Conservation (phyloP, 2,113 vertebrate genomes). For the Crocuta crocuta region DNA sequence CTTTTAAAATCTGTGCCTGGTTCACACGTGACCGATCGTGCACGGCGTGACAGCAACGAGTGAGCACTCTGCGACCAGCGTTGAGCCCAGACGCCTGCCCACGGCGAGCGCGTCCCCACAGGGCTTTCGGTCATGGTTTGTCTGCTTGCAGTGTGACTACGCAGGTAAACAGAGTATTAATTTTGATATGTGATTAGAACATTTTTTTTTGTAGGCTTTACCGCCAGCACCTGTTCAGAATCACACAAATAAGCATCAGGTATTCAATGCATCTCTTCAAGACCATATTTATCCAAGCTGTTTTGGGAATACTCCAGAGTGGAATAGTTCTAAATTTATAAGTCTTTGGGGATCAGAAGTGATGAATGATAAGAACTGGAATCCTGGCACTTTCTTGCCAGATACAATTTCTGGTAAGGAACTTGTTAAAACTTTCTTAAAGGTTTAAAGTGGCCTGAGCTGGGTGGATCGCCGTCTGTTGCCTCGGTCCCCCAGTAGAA, state of each 20-base stretch:
- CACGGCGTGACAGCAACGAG: not conserved
- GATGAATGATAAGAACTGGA: constrained; percentile 98
- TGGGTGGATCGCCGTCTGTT: not conserved
- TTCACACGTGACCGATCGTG: not conserved
- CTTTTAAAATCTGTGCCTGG: not conserved
- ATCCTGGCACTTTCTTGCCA: constrained; percentile 94
- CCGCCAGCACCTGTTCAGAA: constrained; percentile 93
- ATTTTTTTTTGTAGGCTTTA: constrained; percentile 90
- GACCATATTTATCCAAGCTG: constrained; percentile 98
- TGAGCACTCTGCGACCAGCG: not conserved
- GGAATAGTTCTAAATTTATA: constrained; percentile 97
- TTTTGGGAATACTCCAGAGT: constrained; percentile 94
- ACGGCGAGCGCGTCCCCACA: not conserved
- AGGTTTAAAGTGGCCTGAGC: constrained; percentile 50
- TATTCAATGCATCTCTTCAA: constrained; percentile 95
- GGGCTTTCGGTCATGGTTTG: not conserved
- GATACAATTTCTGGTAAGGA: constrained; percentile 95
- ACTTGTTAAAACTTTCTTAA: constrained; percentile 72
- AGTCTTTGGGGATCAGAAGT: constrained; percentile 97
- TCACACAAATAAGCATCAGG: constrained; percentile 95
- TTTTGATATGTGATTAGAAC: constrained; percentile 75
- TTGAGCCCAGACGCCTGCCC: not conserved
- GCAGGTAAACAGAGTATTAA: constrained; percentile 79
- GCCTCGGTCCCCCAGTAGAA: not conserved
- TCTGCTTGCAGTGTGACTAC: constrained; percentile 70